A percentile compares a stretch with the other conserved stretches of the same genome.
These are phyloP conservation scores for Rhineura floridana DNA, from an alignment of 2,113 vertebrate genomes.

Conservation along the genomic window DNA sequence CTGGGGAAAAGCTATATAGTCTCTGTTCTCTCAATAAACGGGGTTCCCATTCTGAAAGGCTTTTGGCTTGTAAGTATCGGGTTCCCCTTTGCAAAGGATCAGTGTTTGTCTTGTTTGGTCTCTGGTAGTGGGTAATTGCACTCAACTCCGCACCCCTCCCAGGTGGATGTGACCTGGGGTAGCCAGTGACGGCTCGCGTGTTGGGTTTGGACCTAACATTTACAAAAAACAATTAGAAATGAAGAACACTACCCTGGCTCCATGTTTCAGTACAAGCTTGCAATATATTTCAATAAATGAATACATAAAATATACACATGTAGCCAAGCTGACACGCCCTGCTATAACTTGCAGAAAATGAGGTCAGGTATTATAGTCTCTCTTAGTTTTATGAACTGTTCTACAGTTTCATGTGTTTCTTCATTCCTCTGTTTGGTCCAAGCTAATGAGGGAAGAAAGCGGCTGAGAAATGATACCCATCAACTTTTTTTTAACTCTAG, in stretches of 20 bases:
- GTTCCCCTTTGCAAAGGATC: no score
- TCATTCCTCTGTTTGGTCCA: background rate
- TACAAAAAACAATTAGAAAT: constrained; percentile 6
- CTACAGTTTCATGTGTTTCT: background rate
- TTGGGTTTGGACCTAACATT: no score
- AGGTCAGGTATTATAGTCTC: background rate
- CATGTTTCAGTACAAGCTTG: background rate
- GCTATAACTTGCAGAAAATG: constrained; percentile 17
- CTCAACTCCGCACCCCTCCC: no score
- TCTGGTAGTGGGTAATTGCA: no score
- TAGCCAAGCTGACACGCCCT: background rate
- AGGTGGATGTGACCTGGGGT: no score
- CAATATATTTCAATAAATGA: constrained; percentile 22
- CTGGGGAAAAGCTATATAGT: no score
- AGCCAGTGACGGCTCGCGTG: no score
- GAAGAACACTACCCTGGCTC: background rate
- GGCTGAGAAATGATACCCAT: background rate
- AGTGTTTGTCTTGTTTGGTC: no score
- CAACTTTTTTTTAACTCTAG: background rate
- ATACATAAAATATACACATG: constrained; percentile 24
- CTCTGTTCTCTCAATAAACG: no score
- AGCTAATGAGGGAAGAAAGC: background rate
- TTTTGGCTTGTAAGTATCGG: no score
- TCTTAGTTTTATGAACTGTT: background rate
- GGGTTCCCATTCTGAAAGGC: no score